Evolutionary conservation across 2,888 invertebrate genomes (phyloP), one percentile per base, ranked within the genome.

Genomic region (Allygus modestus): DNA sequence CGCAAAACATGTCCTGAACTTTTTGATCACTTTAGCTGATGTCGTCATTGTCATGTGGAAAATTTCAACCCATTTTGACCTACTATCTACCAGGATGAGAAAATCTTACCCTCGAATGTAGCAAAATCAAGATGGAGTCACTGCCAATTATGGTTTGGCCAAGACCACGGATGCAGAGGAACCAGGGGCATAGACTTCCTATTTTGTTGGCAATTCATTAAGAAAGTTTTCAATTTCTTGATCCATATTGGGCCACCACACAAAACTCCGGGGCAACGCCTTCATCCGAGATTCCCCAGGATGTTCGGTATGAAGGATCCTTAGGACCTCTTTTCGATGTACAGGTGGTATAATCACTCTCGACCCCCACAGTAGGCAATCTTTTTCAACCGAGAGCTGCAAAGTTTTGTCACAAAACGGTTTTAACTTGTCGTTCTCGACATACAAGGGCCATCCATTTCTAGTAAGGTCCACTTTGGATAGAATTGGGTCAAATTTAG

Each of bases 11-110:
- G 26, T 33, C 41, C 65, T 20, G 0, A 82, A 33, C 20, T 41
- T 23, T 20, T 82, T 43, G 58, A 86, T 86, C 23, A 84, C 87
- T 41, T 73, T n/a, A n/a, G 82, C 61, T 69, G 41, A 85, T 46
- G 86, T 87, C 17, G 85, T 85, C n/a, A 61, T 65, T 20, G 73
- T 75, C 85, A 87, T 86, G 58, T 82, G 58, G 54, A 85, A 84
- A 20, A 87, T 84, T 81, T 88, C 86, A 15, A 86, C 37, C 85
- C 86, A 86, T 61, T 85, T 85, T 26, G 85, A 84, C 46, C 65
- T 84, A 26, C 79, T 69, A 37, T 86, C 86, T n/a, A 77, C 51
- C 23, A 81, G 15, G 20, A 84, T 51, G 17, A 85, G 77, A 33
- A 81, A 86, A 23, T 73, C 81, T 41, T 81, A 20, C 79, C 81